Percentiles rank a stretch among this genome's conserved stretches.
Conservation (phyloP, 1,140 invertebrate genomes). For the Octopus bimaculoides region DNA sequence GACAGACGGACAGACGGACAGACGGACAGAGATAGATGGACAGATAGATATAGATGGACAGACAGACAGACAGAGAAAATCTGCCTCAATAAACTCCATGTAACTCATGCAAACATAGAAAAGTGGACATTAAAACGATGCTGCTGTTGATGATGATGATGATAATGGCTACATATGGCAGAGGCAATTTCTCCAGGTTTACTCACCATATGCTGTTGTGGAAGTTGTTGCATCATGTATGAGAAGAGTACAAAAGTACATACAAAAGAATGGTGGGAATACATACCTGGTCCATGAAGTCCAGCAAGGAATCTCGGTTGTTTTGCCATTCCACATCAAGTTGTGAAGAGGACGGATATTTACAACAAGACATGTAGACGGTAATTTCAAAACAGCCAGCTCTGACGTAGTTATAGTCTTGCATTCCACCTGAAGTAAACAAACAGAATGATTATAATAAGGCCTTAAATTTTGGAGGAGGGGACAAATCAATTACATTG, state of each 20-base stretch:
- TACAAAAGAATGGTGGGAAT: background rate
- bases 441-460: background rate
- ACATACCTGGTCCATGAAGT: background rate
- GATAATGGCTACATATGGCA: no score
- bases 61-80: no score
- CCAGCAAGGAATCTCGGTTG: conserved; percentile 77
- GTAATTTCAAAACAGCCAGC: conserved; percentile 94
- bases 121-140: no score
- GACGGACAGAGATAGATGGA: no score
- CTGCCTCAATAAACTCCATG: no score
- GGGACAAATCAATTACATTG: no score
- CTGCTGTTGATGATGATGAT: no score
- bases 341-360: conserved; percentile 82
- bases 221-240: background rate
- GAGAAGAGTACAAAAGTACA: background rate
- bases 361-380: conserved; percentile 94
- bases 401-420: conserved; percentile 97
- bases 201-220: background rate
- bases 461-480: no score
- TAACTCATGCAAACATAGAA: no score
- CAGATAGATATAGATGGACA: no score
- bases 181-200: background rate
- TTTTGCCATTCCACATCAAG: conserved; percentile 89
- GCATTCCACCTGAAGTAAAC: conserved; percentile 71
- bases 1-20: no score